phyloP scores from a whole-genome alignment of 2,113 vertebrate species.

The Cyprinodon brontotheroides region DNA sequence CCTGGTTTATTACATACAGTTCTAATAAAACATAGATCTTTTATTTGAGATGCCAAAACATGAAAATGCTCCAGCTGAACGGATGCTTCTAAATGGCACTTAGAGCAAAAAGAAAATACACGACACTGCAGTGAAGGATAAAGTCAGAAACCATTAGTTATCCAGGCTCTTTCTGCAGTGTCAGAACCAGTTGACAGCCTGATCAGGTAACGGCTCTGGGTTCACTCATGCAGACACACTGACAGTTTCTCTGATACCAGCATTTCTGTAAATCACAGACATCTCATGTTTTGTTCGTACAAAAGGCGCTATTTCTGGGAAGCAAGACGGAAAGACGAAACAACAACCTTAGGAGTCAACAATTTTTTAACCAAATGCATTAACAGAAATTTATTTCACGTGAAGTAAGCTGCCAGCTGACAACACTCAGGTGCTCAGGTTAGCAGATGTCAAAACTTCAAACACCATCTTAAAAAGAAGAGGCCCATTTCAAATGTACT shows the following conservation, averaged over 20 bases:
- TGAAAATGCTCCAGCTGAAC: not conserved
- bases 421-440: too few relatives aligned
- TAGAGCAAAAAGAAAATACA: constrained; percentile 2
- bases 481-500: too few relatives aligned
- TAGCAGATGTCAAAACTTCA: too few relatives aligned
- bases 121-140: constrained; percentile 34
- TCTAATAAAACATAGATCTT: not conserved
- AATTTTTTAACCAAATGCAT: not conserved
- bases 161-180: constrained; percentile 36
- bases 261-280: not conserved
- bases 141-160: constrained; percentile 49
- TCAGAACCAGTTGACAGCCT: constrained; percentile 49
- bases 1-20: not conserved
- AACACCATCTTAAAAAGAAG: too few relatives aligned
- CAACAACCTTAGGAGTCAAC: not conserved
- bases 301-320: not conserved
- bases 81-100: not conserved
- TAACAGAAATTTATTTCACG: too few relatives aligned
- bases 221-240: constrained; percentile 16
- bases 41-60: not conserved
- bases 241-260: constrained; percentile 34
- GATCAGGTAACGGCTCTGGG: constrained; percentile 23
- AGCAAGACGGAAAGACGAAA: not conserved
- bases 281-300: not conserved
- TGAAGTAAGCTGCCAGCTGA: too few relatives aligned